A percentile compares a stretch with the other conserved stretches of the same genome.
Conservation (phyloP, 2,797 vertebrate species). For the Arrhamphus sclerolepis region DNA sequence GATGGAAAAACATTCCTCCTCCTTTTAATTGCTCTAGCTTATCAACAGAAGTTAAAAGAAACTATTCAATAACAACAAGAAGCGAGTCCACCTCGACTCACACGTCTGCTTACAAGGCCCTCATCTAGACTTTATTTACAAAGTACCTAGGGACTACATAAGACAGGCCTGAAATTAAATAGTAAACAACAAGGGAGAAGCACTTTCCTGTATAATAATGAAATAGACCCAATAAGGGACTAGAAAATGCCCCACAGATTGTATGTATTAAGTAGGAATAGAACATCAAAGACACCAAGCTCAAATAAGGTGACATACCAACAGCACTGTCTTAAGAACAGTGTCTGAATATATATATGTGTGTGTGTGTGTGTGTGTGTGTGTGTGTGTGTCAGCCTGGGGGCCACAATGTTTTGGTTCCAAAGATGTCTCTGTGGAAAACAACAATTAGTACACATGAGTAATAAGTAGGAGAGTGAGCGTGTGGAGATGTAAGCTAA, state of each 20-base stretch:
- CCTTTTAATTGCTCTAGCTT: neutral
- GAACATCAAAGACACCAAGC: constrained; percentile 59
- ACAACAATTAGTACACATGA: constrained; percentile 68
- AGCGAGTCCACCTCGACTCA: constrained; percentile 3
- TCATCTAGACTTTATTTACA: constrained; percentile 34
- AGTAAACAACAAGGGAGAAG: constrained; percentile 22
- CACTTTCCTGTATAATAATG: constrained; percentile 58
- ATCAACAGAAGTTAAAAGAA: constrained; percentile 26
- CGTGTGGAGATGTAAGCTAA: constrained; percentile 49
- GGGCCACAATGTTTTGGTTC: constrained; percentile 59
- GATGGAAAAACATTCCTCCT: constrained; percentile 2
- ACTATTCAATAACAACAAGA: constrained; percentile 29
- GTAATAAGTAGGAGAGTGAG: constrained; percentile 33
- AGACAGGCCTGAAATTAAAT: constrained; percentile 43
- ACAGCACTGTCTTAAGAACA: constrained; percentile 56
- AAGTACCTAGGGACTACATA: constrained; percentile 25
- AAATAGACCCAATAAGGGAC: constrained; percentile 48
- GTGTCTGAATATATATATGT: constrained; percentile 42
- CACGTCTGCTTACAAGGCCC: constrained; percentile 24
- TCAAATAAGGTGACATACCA: constrained; percentile 44
- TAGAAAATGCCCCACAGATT: constrained; percentile 51
- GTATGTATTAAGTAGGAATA: constrained; percentile 55
- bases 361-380: constrained; percentile 16
- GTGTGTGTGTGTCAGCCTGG: constrained; percentile 40
- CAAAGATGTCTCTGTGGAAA: constrained; percentile 62